Base-by-base conservation (phyloP, 2,113 vertebrate genomes). In the Fukomys damarensis region DNA sequence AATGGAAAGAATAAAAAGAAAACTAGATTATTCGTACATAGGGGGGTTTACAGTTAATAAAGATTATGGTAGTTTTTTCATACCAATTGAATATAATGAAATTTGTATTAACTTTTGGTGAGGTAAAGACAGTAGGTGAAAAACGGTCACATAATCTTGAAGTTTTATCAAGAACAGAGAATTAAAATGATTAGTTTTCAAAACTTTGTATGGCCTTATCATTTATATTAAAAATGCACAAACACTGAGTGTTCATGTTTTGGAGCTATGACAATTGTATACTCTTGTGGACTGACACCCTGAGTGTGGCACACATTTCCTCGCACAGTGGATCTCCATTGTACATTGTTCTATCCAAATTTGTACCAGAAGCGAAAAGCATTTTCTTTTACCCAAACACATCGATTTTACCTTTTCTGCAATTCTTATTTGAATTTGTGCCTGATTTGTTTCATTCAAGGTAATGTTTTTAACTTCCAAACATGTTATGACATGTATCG, bases 241-340 rank as follows among this genome's bases (percentile, higher is more conserved):
- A 41, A 70, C 17, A 7, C 7, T 49, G 35, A 10, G 8, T 52
- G 11, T 38, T 76, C 14, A 63, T 79, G 81, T 68, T 68, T 20
- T 20, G 63, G 13, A 89, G 20, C 35, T 38, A 14, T 63, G 3
- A 43, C 6, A 30, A 0, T 9, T 84, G 7, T 26, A 13, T 28
- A 8, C 0, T n/a, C 17, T 56, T 49, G 14, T 32, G 16, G 35
- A 38, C 32, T 10, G 65, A 52, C 49, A 80, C 5, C 10, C 20
- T 46, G 6, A 86, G 5, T 4, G 14, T 58, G 35, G 56, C 4
- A 56, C 0, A 49, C 4, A 22, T 66, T 65, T 24, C 68, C 41
- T 59, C 9, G 10, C 3, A 14, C 1, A 28, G 9, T 26, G 14
- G 11, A 58, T 0, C n/a, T n/a, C 3, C 5, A 5, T 38, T 12